Base-by-base conservation (phyloP, 2,113 vertebrate species). In the Procavia capensis region DNA sequence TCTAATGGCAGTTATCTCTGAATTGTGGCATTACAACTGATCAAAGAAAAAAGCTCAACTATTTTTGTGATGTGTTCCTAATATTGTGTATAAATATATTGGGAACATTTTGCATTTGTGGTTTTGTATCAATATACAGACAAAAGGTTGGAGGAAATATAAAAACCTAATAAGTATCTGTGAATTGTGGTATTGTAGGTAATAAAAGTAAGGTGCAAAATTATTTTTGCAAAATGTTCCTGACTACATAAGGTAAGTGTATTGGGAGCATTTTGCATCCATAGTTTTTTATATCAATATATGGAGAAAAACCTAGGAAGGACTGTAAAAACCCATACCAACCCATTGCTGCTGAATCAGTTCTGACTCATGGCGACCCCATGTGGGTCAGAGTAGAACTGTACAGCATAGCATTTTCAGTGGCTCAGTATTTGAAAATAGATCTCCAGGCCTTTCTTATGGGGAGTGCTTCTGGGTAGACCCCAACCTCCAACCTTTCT, bases 21-120 rank as follows among this genome's bases (percentile, higher is more conserved):
- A 80, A 20, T 45, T 63, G 29, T 68, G 75, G n/a, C 22, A 59
- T 64, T 63, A 19, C 10, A 72, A 29, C 64, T 3, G 5, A 80
- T 43, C 29, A 50, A 72, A 92, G 68, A 90, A 76, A 79, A 91
- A 91, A 95, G 39, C 91, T 85, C 2, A 93, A 93, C 96, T 95
- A n/a, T 79, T 85, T 96, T 95, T 96, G 97, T 91, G 95, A 95
- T 96, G 95, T 97, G 96, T 97, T 97, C 95, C 96, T 97, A 97
- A 97, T 95, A 92, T 97, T 92, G 43, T 74, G 36, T 93, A 85
- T 70, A 80, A 89, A 91, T 86, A 90, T 97, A 96, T 97, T 97
- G 96, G 97, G 96, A 87, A 76, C 90, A 97, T 96, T 93, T 97
- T 96, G 96, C 97, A 97, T 96, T 34, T 47, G 85, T 94, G 75